Evolutionary conservation across 2,888 invertebrate species (phyloP), one percentile per base, ranked within the genome.

Genomic region (Drosophila cognata): DNA sequence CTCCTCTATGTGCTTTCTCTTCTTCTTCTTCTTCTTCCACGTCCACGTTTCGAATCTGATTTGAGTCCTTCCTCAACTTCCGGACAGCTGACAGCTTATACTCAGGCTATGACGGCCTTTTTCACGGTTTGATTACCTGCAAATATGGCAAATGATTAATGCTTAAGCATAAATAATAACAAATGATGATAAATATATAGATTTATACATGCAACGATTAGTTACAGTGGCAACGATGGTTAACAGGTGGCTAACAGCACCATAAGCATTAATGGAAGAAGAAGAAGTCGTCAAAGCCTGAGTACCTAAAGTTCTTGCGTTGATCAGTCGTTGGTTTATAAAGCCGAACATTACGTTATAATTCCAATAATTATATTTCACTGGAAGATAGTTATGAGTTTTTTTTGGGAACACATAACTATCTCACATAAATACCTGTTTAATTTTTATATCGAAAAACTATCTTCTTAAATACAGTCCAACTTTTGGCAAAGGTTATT

Each of bases 41-140:
- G 50, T 79, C 69, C 79, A 61, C 71, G 58, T 36, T 58, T 56
- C 68, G 51, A 53, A 65, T 78, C 53, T 61, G 81, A 57, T 69
- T 51, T 59, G 61, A 43, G 53, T 55, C 61, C 48, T 58, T 43
- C 70, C 43, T 68, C 68, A 80, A 79, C 65, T 89, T 79, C 60
- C 73, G 60, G 69, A 63, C 64, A 70, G 69, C 18, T 74, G 74
- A 73, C 63, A 41, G 79, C 64, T 59, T 74, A 82, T 64, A 85
- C 65, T 81, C 69, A 75, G 84, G 89, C 89, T 80, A 59, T 65
- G 69, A 65, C 67, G 81, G 89, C 84, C 86, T 77, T 82, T 43
- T 71, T 82, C 55, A 55, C 73, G 74, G 41, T 67, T 72, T 59
- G 66, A 65, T 88, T 79, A 90, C 84, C 90, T 84, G 71, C 18